phyloP scores from a whole-genome alignment of 2,888 invertebrate genomes.

The Cataglyphis cursor region DNA sequence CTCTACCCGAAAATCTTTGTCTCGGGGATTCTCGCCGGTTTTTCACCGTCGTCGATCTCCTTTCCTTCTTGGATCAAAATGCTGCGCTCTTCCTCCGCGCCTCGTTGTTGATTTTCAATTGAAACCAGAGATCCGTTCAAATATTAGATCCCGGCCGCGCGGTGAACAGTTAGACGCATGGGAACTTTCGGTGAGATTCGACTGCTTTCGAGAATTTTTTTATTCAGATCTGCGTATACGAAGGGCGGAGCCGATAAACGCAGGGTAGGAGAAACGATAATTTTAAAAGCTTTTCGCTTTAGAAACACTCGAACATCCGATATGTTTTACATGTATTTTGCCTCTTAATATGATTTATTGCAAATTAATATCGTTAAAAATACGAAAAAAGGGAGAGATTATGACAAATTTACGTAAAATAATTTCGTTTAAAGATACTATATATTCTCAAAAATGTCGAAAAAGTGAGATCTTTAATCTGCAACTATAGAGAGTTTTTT shows the following conservation, averaged over 20 bases:
- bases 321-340: not conserved
- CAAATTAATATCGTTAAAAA: not conserved
- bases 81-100: conserved; percentile 63
- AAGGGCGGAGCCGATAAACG: conserved; percentile 56
- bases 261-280: conserved; percentile 31
- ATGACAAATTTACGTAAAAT: not conserved
- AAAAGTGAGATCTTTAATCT: not conserved
- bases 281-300: conserved; percentile 16
- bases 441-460: not conserved
- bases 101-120: conserved; percentile 85
- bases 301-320: not conserved
- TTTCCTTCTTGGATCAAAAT: conserved; percentile 62
- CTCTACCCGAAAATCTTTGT: conserved; percentile 53
- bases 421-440: not conserved
- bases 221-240: not conserved
- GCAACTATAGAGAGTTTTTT: not conserved
- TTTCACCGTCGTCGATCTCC: conserved; percentile 51
- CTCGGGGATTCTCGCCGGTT: conserved; percentile 63
- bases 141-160: conserved; percentile 79
- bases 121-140: conserved; percentile 86
- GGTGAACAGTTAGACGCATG: conserved; percentile 83
- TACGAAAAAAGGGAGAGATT: not conserved
- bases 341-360: not conserved
- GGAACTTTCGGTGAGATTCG: conserved; percentile 76
- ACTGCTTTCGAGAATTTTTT: conserved; percentile 64